Evolutionary conservation across 2,888 invertebrate species (phyloP).

Genomic region (Amorpha juglandis): DNA sequence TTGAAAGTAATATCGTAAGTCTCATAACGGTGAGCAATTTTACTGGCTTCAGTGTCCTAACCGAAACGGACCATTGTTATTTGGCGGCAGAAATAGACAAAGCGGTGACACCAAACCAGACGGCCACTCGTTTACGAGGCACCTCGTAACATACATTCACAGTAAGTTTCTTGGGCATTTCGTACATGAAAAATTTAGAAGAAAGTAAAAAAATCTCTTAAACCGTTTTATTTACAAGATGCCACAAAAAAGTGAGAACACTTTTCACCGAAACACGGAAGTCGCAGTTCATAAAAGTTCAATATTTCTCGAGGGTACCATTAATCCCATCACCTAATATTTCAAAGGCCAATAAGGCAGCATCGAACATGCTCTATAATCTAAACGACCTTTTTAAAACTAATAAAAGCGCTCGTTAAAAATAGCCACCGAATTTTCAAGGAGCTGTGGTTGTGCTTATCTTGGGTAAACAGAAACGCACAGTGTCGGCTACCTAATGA

Average conservation of each 20-base stretch:
- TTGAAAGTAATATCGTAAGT: too few relatives aligned
- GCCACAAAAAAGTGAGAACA: slow-evolving; percentile 20
- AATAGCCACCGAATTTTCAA: slow-evolving; percentile 82
- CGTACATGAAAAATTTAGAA: slow-evolving; percentile 4
- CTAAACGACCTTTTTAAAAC: slow-evolving; percentile 83
- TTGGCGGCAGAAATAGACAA: too few relatives aligned
- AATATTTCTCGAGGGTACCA: slow-evolving; percentile 62
- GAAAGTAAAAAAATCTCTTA: neutral
- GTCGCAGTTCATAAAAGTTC: slow-evolving; percentile 55
- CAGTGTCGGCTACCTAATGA: slow-evolving; percentile 62
- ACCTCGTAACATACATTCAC: neutral
- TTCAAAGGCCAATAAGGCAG: slow-evolving; percentile 76
- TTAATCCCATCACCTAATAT: slow-evolving; percentile 72
- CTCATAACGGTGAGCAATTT: too few relatives aligned
- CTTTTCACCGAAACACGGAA: slow-evolving; percentile 34
- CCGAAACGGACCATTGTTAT: too few relatives aligned
- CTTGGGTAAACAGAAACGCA: slow-evolving; percentile 70
- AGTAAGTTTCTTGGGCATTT: neutral
- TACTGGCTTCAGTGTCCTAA: too few relatives aligned
- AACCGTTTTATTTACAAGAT: slow-evolving; percentile 1
- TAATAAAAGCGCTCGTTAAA: slow-evolving; percentile 81
- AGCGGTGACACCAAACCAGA: too few relatives aligned
- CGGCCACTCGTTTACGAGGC: neutral
- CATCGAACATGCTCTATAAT: slow-evolving; percentile 69
- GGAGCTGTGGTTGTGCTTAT: slow-evolving; percentile 61